Conservation (phyloP, 2,888 invertebrate genomes). For the Plebejus melissa region DNA sequence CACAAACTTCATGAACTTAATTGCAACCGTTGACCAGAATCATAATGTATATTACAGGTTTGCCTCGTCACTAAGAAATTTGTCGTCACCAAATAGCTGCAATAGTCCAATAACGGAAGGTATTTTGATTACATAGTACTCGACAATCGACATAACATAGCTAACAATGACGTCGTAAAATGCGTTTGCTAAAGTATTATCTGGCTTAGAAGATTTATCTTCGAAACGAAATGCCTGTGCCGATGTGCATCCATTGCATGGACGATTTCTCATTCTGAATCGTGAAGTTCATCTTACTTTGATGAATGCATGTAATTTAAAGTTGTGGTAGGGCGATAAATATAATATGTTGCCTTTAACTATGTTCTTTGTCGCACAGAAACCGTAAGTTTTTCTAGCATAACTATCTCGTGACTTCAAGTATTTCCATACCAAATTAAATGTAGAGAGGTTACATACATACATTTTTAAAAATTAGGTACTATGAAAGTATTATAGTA, state of each 20-base stretch:
- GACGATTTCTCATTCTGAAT: not conserved
- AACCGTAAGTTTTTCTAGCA: not conserved
- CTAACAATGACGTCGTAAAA: constrained; percentile 13
- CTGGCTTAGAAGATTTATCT: constrained; percentile 14
- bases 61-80: not conserved
- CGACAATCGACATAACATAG: not conserved
- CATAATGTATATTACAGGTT: too few species aligned
- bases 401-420: not conserved
- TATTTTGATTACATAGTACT: constrained; percentile 1
- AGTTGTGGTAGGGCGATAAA: not conserved
- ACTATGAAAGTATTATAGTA: not conserved
- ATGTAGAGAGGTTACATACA: not conserved
- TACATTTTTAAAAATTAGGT: not conserved
- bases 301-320: not conserved
- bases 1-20: not conserved
- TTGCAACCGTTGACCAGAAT: not conserved
- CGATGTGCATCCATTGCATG: not conserved
- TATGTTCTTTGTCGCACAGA: not conserved
- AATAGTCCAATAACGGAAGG: not conserved
- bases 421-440: not conserved
- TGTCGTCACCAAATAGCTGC: not conserved
- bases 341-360: not conserved
- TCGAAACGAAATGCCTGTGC: not conserved
- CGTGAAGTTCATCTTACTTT: not conserved
- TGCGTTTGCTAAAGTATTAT: constrained; percentile 6